phyloP scores from a whole-genome alignment of 1,140 invertebrate species.

The Eurosta solidaginis region DNA sequence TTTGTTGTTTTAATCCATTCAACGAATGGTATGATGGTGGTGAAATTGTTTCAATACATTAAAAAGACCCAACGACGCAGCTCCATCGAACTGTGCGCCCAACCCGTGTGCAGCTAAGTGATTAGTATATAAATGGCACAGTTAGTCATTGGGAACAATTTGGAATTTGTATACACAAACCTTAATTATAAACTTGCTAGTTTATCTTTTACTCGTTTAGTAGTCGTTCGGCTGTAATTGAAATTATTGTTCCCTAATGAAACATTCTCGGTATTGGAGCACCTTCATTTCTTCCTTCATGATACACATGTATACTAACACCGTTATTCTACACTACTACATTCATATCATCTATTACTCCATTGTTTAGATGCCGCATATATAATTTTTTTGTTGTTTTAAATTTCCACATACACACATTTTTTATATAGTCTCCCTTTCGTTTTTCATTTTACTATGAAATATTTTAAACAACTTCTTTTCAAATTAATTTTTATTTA shows the following conservation, averaged over 20 bases:
- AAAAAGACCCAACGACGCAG: background rate
- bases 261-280: background rate
- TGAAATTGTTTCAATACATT: conserved; percentile 2
- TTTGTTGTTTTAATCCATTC: background rate
- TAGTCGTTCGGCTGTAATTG: background rate
- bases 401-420: too few species aligned
- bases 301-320: too few species aligned
- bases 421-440: too few species aligned
- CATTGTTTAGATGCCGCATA: too few species aligned
- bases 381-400: too few species aligned
- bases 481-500: background rate
- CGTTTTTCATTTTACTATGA: background rate
- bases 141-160: background rate
- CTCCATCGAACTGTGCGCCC: background rate
- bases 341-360: too few species aligned
- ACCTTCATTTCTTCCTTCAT: background rate
- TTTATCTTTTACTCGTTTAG: background rate
- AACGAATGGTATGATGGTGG: background rate
- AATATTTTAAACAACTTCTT: background rate
- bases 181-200: background rate
- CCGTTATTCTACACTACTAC: too few species aligned
- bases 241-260: background rate
- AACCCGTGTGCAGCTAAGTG: background rate
- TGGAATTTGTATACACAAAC: background rate
- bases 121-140: conserved; percentile 3